phyloP scores from a whole-genome alignment of 2,797 vertebrate species.

The Pelobates cultripes region DNA sequence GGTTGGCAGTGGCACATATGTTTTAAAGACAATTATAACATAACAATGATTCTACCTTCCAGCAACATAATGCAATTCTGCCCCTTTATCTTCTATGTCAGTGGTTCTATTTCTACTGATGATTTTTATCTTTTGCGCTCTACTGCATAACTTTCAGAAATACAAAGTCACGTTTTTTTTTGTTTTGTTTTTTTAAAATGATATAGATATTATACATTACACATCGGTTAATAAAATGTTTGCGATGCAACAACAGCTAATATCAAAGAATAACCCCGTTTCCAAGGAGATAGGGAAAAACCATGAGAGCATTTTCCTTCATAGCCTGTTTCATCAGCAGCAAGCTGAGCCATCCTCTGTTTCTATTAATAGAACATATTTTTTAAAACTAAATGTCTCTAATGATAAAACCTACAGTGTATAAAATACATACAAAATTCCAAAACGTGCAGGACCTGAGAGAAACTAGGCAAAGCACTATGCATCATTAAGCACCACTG shows the following conservation, averaged over 20 bases:
- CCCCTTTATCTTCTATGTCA: conserved; percentile 25
- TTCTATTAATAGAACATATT: conserved; percentile 56
- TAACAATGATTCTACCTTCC: conserved; percentile 22
- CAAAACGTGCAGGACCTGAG: conserved; percentile 7
- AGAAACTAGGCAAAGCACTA: conserved; percentile 10
- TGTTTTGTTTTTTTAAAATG: too few species aligned
- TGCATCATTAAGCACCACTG: conserved; percentile 32
- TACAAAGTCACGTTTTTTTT: conserved; percentile 7
- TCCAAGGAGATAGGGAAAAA: conserved; percentile 60
- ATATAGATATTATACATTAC: too few species aligned
- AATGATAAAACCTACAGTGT: conserved; percentile 16
- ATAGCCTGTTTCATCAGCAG: conserved; percentile 45
- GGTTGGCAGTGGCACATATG: conserved; percentile 42
- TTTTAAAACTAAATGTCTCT: conserved; percentile 27
- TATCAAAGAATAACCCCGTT: conserved; percentile 57
- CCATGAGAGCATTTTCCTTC: conserved; percentile 34
- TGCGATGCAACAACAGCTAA: conserved; percentile 31
- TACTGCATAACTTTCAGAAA: conserved; percentile 23
- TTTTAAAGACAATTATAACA: conserved; percentile 28
- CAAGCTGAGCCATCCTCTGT: conserved; percentile 41
- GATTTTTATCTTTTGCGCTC: conserved; percentile 11
- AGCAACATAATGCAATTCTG: background rate
- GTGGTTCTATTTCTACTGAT: conserved; percentile 1
- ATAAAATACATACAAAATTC: conserved; percentile 16
- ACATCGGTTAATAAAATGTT: background rate